Base-by-base conservation (phyloP, 2,797 vertebrate genomes). In the Graptemys geographica region DNA sequence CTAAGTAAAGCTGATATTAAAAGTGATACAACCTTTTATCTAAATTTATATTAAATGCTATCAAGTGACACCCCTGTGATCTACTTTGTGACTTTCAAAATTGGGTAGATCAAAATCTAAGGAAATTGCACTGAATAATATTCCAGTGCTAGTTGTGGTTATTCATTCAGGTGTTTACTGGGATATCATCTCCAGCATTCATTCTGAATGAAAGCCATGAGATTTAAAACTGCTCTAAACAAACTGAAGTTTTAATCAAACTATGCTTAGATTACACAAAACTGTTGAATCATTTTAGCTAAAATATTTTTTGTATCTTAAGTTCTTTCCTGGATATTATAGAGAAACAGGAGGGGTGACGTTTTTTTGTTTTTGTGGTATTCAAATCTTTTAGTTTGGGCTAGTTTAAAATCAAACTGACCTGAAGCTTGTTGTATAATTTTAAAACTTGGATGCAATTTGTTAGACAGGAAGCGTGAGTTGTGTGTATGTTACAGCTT, bases 41-140 rank as follows among this genome's bases (percentile, higher is more conserved):
- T 93, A 92, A 91, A 96, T 98, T 97, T 96, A 93, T 96, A 91
- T 94, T 89, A 93, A 84, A 81, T 93, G n/a, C 81, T 94, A 94
- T 92, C 82, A 89, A 79, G 62, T 96, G 83, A 92, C 86, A 88
- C 56, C 81, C 84, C 79, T 76, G 31, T 92, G 86, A 91, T 97
- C 79, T 95, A 69, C 62, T 96, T 93, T 95, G 91, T 95, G 87
- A 96, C 88, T 89, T 95, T 89, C 57, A 84, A 96, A 95, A 96
- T 56, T 84, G 88, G 62, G 95, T 95, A 86, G 95, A 79, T 96
- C 84, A 97, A 96, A 97, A 97, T 97, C 79, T 97, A 96, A 96
- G 95, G 56, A 97, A 97, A 94, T 97, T 90, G 27, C 19, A 55
- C 57, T 93, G 91, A 95, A 91, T 91, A 96, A 93, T 95, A 92